phyloP scores from a whole-genome alignment of 2,797 vertebrate species.

The Borostomias antarcticus region DNA sequence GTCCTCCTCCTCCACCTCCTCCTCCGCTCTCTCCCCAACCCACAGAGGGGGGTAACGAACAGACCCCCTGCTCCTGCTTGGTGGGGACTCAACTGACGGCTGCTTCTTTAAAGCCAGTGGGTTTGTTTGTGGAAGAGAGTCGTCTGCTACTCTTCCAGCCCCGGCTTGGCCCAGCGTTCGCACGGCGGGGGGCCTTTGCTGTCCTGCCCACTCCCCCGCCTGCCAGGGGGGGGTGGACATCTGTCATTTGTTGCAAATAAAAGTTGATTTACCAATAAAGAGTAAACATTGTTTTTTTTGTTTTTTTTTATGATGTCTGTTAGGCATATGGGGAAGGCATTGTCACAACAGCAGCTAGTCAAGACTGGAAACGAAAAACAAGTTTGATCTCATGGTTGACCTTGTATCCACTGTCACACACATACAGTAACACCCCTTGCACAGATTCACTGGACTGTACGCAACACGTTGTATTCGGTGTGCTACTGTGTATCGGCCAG shows the following conservation, averaged over 20 bases:
- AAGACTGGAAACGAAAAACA: conserved; percentile 50
- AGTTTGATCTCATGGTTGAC: too few relatives aligned
- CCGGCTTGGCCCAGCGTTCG: conserved; percentile 77
- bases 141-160: conserved; percentile 81
- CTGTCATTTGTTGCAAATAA: conserved; percentile 81
- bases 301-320: conserved; percentile 71
- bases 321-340: conserved; percentile 72
- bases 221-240: conserved; percentile 76
- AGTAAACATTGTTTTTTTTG: conserved; percentile 74
- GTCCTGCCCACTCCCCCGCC: conserved; percentile 71
- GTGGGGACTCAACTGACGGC: conserved; percentile 75
- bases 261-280: conserved; percentile 81
- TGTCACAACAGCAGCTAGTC: conserved; percentile 56
- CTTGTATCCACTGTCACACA: too few relatives aligned
- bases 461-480: too few relatives aligned
- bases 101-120: conserved; percentile 75
- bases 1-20: conserved; percentile 58
- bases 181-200: conserved; percentile 77
- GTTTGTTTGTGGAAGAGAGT: conserved; percentile 74
- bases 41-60: conserved; percentile 68
- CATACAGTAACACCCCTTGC: too few relatives aligned
- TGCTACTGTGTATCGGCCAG: too few relatives aligned
- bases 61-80: conserved; percentile 66
- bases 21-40: conserved; percentile 63
- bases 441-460: too few relatives aligned